Base-by-base conservation (phyloP, 2,797 vertebrate species). In the Catostomus latipinnis region DNA sequence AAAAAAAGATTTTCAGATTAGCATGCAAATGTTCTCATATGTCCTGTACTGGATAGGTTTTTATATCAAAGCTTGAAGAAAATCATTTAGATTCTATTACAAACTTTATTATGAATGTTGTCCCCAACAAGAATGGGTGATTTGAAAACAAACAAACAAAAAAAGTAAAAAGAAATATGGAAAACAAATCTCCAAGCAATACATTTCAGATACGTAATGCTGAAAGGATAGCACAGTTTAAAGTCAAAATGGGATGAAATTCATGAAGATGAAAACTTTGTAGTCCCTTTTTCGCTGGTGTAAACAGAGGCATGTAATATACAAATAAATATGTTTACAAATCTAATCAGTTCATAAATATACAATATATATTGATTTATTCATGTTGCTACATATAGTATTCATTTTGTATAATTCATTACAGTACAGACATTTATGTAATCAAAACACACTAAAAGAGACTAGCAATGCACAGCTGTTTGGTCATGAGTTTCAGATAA, bases 381-480 rank as follows among this genome's bases (percentile, higher is more conserved):
- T 85, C 77, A 82, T 91, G 90, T 91, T 90, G 91, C 84, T 83
- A 81, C 80, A 83, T 78, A 63, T 74, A 73, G 77, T 45, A 80
- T 87, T 89, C 43, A 53, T 77, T 56, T 84, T 90, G 90, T 87
- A 77, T 83, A 74, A 87, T 34, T 34, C 34, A 34, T 89, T 89
- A 92, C 89, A 90, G 87, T 89, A 92, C 89, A 90, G 88, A 90
- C 86, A 79, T 82, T 77, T 76, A 86, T 89, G 91, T 86, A 78
- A 92, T 91, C 90, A 90, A 92, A 93, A 92, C 90, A 93, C 92
- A 94, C 90, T 90, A 90, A 88, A 92, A 89, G 57, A 71, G 83
- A 88, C 88, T 89, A 90, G 88, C 88, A 91, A 91, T 92, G 90
- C 92, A 93, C 93, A 94, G 93, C 91, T 90, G 90, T 93, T 92